Conservation (phyloP, 2,888 invertebrate species). For the Drosophila lacicola region DNA sequence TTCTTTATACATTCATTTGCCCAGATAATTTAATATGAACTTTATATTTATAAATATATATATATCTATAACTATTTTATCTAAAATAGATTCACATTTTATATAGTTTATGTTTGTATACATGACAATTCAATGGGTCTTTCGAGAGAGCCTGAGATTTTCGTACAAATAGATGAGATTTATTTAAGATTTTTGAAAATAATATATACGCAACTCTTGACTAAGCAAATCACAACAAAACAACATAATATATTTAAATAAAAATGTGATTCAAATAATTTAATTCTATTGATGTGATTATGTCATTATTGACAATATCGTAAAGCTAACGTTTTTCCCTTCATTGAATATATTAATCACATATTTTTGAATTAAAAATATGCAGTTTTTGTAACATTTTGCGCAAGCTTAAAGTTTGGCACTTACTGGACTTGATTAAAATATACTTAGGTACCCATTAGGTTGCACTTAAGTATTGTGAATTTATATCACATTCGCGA, state of each 20-base stretch:
- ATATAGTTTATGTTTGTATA: not conserved
- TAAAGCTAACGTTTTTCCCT: too few relatives aligned
- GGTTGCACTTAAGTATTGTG: constrained; percentile 6
- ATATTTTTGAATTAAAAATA: not conserved
- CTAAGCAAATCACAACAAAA: constrained; percentile 20
- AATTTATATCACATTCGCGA: constrained; percentile 24
- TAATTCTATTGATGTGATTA: not conserved
- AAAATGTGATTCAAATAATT: constrained; percentile 10
- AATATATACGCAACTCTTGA: constrained; percentile 2
- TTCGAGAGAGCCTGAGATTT: constrained; percentile 52
- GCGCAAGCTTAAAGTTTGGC: constrained; percentile 42
- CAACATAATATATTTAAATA: constrained; percentile 2
- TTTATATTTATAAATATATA: not conserved
- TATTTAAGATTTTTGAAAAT: not conserved
- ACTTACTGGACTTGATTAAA: constrained; percentile 22
- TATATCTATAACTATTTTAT: constrained; percentile 25
- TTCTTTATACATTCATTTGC: constrained; percentile 29
- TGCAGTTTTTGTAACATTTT: constrained; percentile 8
- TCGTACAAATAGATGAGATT: constrained; percentile 33
- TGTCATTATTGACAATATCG: not conserved
- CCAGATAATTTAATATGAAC: constrained; percentile 13
- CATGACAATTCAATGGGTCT: constrained; percentile 27
- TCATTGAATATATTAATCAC: not conserved
- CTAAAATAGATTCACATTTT: constrained; percentile 45
- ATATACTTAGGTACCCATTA: constrained; percentile 12